Base-by-base conservation (phyloP, 2,888 invertebrate species). In the Junonia oenone region DNA sequence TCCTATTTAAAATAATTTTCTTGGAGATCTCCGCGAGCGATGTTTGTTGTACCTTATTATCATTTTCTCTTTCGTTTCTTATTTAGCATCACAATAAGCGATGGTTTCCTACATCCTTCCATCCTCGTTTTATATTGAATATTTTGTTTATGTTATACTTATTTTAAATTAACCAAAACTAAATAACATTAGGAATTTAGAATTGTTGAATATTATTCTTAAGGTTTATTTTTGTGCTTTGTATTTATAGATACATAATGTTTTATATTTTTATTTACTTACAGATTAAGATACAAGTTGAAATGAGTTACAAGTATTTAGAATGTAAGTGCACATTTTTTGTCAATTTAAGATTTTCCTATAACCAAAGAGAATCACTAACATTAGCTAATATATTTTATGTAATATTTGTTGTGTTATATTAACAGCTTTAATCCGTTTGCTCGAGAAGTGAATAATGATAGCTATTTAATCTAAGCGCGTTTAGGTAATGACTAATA, bases 291-390 rank as follows among this genome's bases (percentile, higher is more conserved):
- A 15, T 37, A 29, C 38, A 27, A 6, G 38, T 17, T 33, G 68
- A 74, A 72, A 86, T 86, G 85, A 86, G 86, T 67, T 73, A 71
- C 73, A 71, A 70, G 56, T 69, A 78, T 58, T 63, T 81, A 53
- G 81, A 82, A 46, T 80, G 86, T 86, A 68, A 79, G 85, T 85
- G 14, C 19, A 29, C 17, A 2, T 48, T 35, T n/a, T 40, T 48
- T 22, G 37, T 45, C 8, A 5, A 31, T 43, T 40, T 11, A n/a
- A 33, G 31, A 9, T 29, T 8, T n/a, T n/a, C n/a, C n/a, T n/a
- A n/a, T n/a, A n/a, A n/a, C n/a, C n/a, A n/a, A n/a, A n/a, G n/a
- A n/a, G n/a, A n/a, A n/a, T n/a, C n/a, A n/a, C n/a, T 29, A 15
- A 45, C 33, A 15, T 14, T 35, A 22, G 29, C 9, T 11, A 45